These are phyloP conservation scores for Drosophila setosimentum DNA, from an alignment of 2,888 invertebrate species.

Conservation along the genomic window DNA sequence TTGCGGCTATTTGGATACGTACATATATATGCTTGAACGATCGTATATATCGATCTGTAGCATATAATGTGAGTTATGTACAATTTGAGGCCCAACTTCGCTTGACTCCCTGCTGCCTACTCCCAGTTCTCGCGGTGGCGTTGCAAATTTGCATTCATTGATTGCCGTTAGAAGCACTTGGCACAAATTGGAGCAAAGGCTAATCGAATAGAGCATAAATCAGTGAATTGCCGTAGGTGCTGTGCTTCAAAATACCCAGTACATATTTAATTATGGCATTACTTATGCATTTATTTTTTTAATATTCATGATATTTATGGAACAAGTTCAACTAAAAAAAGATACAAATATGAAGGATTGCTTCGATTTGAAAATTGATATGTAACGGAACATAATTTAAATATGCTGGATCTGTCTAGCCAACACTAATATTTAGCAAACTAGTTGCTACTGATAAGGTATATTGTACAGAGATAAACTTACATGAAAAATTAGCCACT, in stretches of 20 bases:
- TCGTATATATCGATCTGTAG: constrained; percentile 16
- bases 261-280: not conserved
- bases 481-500: not conserved
- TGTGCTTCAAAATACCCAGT: not conserved
- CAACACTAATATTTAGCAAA: not conserved
- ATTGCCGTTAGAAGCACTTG: constrained; percentile 55
- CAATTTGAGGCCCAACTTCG: constrained; percentile 1
- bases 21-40: not conserved
- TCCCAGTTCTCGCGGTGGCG: constrained; percentile 19
- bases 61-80: constrained; percentile 19
- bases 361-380: not conserved
- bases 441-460: not conserved
- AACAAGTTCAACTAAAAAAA: not conserved
- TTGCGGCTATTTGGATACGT: constrained; percentile 7
- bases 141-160: constrained; percentile 54
- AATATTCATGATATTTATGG: not conserved
- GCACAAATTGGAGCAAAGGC: constrained; percentile 45
- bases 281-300: not conserved
- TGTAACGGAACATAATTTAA: not conserved
- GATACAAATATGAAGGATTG: not conserved
- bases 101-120: constrained; percentile 5
- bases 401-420: not conserved
- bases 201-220: constrained; percentile 14
- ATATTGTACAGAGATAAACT: not conserved
- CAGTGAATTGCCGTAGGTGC: not conserved